Base-by-base conservation (phyloP, 1,140 invertebrate genomes). In the Aporrectodea caliginosa region DNA sequence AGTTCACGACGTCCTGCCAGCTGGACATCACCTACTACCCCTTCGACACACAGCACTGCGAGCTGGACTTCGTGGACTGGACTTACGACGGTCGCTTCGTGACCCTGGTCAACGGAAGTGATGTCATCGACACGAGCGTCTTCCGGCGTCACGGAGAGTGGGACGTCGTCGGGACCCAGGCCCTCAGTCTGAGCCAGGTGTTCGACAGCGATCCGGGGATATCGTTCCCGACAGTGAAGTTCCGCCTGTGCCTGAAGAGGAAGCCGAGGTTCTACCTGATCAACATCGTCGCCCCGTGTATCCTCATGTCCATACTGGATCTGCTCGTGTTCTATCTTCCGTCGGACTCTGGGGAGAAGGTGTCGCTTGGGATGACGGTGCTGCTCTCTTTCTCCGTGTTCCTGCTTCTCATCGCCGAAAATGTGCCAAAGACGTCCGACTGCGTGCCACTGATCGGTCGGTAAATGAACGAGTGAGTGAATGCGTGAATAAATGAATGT, bases 261-360 rank as follows among this genome's bases (percentile, higher is more conserved):
- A 89, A 94, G 82, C 94, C 95, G 0, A 91, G 96, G 90, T 96
- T 96, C 86, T 96, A 96, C 86, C 93, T 96, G 14, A 96, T 96
- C 89, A 96, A 96, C 85, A 90, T 96, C 79, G 94, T 96, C 73
- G 90, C 96, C 58, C 95, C 95, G 0, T 96, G 95, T 87, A 91
- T 95, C 76, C 35, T 81, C 72, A 97, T 96, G 84, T 95, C 95
- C 84, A 91, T 89, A 88, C 84, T 91, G 92, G 95, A 94, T 35
- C 90, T 96, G 35, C 89, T 97, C 69, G 94, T 95, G 68, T 96
- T 96, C 88, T 96, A 95, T 89, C 94, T 96, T 84, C 94, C 95
- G 33, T 94, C 93, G 27, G 94, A 96, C 85, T 95, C 94, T 1
- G 95, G 95, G 0, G 94, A 96, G 86, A 96, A 96, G 88, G 86